A percentile compares a stretch with the other conserved stretches of the same genome.
These are phyloP conservation scores for Centropristis striata DNA, from an alignment of 2,113 vertebrate genomes.

Conservation along the genomic window DNA sequence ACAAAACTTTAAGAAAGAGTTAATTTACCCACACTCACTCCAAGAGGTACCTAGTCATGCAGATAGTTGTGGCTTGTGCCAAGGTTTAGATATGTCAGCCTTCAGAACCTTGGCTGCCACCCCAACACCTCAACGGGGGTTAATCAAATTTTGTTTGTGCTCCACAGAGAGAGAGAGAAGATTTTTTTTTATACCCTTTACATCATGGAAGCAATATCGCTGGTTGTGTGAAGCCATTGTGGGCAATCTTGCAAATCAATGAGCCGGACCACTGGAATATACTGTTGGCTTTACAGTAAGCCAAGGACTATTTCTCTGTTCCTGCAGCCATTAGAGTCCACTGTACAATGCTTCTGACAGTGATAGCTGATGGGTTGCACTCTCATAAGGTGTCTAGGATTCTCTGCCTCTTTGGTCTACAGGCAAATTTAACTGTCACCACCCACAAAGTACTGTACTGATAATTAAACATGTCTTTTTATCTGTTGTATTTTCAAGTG, in stretches of 20 bases:
- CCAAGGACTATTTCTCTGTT: background rate
- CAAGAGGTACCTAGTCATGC: background rate
- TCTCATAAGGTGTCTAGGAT: conserved; percentile 3
- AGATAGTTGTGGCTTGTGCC: background rate
- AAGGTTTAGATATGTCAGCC: conserved; percentile 1
- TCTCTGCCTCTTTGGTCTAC: conserved; percentile 13
- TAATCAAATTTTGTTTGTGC: background rate
- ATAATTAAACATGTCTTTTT: conserved; percentile 17
- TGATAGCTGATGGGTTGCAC: background rate
- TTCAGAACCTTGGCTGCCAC: conserved; percentile 4
- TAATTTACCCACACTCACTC: background rate
- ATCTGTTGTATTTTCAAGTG: conserved; percentile 25
- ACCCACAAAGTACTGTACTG: conserved; percentile 14
- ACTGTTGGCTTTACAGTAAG: background rate
- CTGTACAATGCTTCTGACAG: conserved; percentile 3
- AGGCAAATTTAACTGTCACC: conserved; percentile 5
- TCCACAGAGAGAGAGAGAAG: background rate
- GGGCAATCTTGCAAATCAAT: conserved; percentile 3
- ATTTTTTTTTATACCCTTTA: background rate
- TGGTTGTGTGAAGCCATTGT: background rate
- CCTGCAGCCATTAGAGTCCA: background rate
- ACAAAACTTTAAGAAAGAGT: background rate
- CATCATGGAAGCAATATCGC: background rate
- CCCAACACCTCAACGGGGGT: background rate
- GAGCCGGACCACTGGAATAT: background rate